Base-by-base conservation (phyloP, 2,888 invertebrate species). In the Drosophila anomalipes region DNA sequence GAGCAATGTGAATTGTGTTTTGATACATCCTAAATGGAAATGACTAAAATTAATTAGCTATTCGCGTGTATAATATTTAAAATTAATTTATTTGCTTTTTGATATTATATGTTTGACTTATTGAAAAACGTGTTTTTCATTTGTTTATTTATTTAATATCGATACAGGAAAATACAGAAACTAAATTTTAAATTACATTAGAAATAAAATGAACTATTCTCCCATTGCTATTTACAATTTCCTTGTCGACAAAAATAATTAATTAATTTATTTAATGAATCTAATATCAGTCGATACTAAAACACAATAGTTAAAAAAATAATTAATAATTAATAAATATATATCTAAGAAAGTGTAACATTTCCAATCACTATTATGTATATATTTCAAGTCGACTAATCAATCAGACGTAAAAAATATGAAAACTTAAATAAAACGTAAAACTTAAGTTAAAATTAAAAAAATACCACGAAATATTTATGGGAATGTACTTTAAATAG, bases 181-280 rank as follows among this genome's bases (percentile, higher is more conserved):
- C 2, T 37, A 19, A 37, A 33, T 7, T 3, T 16, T 3, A 19
- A 19, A 19, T 37, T 7, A 19, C 0, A 19, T 19, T 37, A 2
- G 3, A 19, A 37, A 19, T 19, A 37, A 19, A 37, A 37, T 37
- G 2, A 3, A 0, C 16, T 37, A 16, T 16, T 16, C 4, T 12
- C 1, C 9, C 35, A 39, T 28, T 75, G 64, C 51, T 47, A 52
- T 70, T 80, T 74, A 30, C 66, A 64, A 78, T 82, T 78, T 73
- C 19, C 16, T 69, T 67, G 60, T 67, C 35, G 68, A 73, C 65
- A 2, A 41, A 10, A n/a, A 4, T n/a, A n/a, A n/a, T n/a, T n/a
- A n/a, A 41, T 2, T 5, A 5, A n/a, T n/a, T 41, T 10, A 41
- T 37, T 19, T 37, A 37, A 37, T 16, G 14, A 6, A 16, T 16